Conservation (phyloP, 2,888 invertebrate genomes). For the Blera fallax region DNA sequence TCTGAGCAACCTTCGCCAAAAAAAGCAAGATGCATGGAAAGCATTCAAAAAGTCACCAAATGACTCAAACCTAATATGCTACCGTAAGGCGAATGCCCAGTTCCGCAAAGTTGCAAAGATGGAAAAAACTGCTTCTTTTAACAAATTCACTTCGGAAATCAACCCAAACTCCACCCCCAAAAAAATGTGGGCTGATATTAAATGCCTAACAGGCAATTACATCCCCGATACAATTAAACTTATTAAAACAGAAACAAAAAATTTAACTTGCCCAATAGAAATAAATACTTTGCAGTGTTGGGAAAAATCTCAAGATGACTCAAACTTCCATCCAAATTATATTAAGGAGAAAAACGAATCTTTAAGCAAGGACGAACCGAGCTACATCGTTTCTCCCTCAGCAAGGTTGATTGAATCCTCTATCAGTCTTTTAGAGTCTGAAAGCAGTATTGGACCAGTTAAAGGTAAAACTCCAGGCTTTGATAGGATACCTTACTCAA, state of each 20-base stretch:
- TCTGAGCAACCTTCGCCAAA: not conserved
- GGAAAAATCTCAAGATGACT: not conserved
- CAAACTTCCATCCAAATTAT: not conserved
- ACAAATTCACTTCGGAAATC: not conserved
- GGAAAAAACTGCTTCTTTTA: not conserved
- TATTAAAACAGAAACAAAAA: not conserved
- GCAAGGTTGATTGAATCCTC: not conserved
- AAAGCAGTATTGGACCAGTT: not conserved
- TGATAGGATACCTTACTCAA: not conserved
- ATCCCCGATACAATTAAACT: not conserved
- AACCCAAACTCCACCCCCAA: slow-evolving; percentile 3
- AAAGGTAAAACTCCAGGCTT: not conserved
- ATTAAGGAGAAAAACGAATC: not conserved
- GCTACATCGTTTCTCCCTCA: not conserved
- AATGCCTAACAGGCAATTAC: not conserved
- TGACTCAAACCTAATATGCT: not conserved
- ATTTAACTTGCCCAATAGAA: not conserved
- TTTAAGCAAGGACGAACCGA: not conserved
- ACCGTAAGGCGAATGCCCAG: slow-evolving; percentile 5
- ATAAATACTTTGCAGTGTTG: not conserved
- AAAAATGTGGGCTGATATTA: slow-evolving; percentile 2
- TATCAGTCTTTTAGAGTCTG: not conserved
- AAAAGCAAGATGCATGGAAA: not conserved
- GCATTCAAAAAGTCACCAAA: not conserved
- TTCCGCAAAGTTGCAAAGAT: not conserved